phyloP scores from a whole-genome alignment of 1,140 invertebrate genomes.

The Drosophila grimshawi region DNA sequence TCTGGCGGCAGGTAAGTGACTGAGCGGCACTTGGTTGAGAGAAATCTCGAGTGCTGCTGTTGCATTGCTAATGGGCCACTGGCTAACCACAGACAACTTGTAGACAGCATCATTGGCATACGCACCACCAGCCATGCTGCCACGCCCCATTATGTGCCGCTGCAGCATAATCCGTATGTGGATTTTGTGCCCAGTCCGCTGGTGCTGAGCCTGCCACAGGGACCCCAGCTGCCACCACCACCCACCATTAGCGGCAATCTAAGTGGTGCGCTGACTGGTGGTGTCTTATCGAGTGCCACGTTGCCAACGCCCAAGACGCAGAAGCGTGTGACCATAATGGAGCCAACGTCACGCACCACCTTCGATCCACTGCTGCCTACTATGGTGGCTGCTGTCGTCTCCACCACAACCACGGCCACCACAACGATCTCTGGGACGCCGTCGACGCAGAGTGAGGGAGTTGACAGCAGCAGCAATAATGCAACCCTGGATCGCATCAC shows the following conservation, averaged over 20 bases:
- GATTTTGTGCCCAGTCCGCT: constrained; percentile 64
- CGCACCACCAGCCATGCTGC: constrained; percentile 54
- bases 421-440: constrained; percentile 52
- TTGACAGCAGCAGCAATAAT: constrained; percentile 41
- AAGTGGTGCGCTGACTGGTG: constrained; percentile 28
- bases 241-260: constrained; percentile 72
- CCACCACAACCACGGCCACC: constrained; percentile 57
- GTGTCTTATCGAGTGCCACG: constrained; percentile 49
- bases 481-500: constrained; percentile 90
- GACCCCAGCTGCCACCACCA: constrained; percentile 36
- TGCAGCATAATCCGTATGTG: constrained; percentile 75
- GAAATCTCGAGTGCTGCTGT: constrained; percentile 1
- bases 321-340: constrained; percentile 82
- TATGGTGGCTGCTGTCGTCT: constrained; percentile 71
- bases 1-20: constrained; percentile 69
- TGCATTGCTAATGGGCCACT: constrained; percentile 1
- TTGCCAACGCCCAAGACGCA: constrained; percentile 79
- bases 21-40: neutral
- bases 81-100: constrained; percentile 6
- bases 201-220: constrained; percentile 55
- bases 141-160: constrained; percentile 57
- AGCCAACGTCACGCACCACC: constrained; percentile 74
- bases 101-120: constrained; percentile 84
- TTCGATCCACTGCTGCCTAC: constrained; percentile 79
- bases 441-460: constrained; percentile 43